These are phyloP conservation scores for Allobates femoralis DNA, from an alignment of 2,797 vertebrate genomes.

Conservation along the genomic window DNA sequence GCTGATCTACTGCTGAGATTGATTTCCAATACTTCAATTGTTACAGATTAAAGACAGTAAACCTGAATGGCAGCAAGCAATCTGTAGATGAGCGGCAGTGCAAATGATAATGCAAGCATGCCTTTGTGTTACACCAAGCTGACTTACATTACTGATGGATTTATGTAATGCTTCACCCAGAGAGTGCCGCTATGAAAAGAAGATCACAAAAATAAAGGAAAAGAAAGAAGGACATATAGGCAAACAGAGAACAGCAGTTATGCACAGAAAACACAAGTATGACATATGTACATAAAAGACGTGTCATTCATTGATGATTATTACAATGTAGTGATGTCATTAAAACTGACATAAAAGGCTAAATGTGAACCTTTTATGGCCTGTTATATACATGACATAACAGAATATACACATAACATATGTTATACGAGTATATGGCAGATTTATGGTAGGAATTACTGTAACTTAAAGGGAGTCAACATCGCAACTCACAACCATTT, in stretches of 20 bases:
- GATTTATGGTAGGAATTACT: too few relatives aligned
- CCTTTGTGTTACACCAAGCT: conserved; percentile 71
- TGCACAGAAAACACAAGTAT: conserved; percentile 57
- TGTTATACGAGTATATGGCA: too few relatives aligned
- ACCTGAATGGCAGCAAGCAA: conserved; percentile 43
- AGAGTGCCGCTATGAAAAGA: conserved; percentile 83
- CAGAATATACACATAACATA: not conserved
- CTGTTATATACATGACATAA: not conserved
- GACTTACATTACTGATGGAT: conserved; percentile 89
- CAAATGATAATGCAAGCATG: conserved; percentile 72
- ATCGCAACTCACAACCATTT: too few relatives aligned
- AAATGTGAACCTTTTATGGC: not conserved
- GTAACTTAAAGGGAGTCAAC: too few relatives aligned
- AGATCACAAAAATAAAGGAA: conserved; percentile 82
- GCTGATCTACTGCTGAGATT: conserved; percentile 35
- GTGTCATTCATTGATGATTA: not conserved
- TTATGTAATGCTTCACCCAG: conserved; percentile 88
- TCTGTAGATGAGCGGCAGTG: conserved; percentile 44
- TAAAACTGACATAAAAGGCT: not conserved
- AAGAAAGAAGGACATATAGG: conserved; percentile 71
- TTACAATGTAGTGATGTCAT: not conserved
- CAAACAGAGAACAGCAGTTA: conserved; percentile 72
- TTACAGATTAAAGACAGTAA: conserved; percentile 69
- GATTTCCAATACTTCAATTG: conserved; percentile 59
- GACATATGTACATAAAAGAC: conserved; percentile 20